phyloP scores from a whole-genome alignment of 1,140 invertebrate species.

The Drosophila rufa region DNA sequence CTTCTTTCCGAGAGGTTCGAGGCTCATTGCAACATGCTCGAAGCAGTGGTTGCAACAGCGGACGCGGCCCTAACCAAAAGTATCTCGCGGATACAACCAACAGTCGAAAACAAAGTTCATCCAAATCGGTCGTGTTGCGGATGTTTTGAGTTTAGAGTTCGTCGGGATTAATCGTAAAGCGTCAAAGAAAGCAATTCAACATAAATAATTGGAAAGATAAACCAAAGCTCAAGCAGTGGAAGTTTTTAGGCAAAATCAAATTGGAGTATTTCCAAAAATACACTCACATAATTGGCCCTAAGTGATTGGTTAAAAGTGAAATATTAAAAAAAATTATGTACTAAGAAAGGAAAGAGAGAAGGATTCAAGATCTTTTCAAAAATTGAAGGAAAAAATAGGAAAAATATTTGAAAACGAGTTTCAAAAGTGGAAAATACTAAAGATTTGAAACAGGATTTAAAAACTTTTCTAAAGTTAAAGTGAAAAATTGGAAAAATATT shows the following conservation, averaged over 20 bases:
- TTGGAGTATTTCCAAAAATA: too few relatives aligned
- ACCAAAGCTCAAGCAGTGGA: not conserved
- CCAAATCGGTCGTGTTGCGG: conserved; percentile 7
- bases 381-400: not conserved
- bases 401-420: not conserved
- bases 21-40: not conserved
- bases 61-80: not conserved
- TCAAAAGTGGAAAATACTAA: not conserved
- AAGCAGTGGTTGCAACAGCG: not conserved
- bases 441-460: not conserved
- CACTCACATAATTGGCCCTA: not conserved
- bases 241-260: not conserved
- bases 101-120: conserved; percentile 3
- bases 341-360: not conserved
- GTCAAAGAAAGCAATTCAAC: not conserved
- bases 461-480: not conserved
- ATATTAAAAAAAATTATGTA: not conserved
- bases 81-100: not conserved
- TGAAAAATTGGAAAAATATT: not conserved
- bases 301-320: conserved; percentile 5
- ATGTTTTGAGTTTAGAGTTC: not conserved
- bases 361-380: not conserved
- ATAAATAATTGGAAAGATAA: not conserved
- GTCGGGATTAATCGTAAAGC: conserved; percentile 5
- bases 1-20: not conserved